These are phyloP conservation scores for Dysmachus trigonus DNA, from an alignment of 2,888 invertebrate species.

Conservation along the genomic window DNA sequence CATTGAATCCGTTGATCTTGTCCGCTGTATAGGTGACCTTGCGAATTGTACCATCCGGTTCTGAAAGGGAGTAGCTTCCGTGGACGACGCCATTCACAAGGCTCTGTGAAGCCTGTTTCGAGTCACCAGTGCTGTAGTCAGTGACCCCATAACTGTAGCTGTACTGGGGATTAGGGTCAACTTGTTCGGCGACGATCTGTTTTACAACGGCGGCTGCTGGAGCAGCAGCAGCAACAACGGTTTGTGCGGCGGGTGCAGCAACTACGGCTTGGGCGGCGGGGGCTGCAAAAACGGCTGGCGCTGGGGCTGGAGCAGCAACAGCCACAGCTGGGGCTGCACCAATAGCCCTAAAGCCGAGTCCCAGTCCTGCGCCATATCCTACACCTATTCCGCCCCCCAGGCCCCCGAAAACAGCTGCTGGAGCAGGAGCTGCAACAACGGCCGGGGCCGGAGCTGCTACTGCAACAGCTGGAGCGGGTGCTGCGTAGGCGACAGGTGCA, in stretches of 20 bases:
- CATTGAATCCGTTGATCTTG: constrained; percentile 74
- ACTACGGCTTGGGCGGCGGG: constrained; percentile 46
- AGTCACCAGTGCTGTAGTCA: constrained; percentile 72
- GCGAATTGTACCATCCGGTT: constrained; percentile 72
- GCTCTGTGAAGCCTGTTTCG: constrained; percentile 66
- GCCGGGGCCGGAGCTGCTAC: neutral
- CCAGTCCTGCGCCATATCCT: neutral
- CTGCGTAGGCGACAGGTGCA: neutral
- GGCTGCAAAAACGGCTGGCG: constrained; percentile 47
- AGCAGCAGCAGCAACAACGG: constrained; percentile 55
- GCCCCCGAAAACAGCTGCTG: constrained; percentile 18
- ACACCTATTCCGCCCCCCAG: neutral
- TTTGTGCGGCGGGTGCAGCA: constrained; percentile 49
- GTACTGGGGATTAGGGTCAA: constrained; percentile 68
- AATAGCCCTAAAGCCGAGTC: neutral
- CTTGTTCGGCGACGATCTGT: constrained; percentile 54
- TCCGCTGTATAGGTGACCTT: constrained; percentile 74
- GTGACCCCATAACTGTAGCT: constrained; percentile 75
- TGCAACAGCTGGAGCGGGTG: constrained; percentile 37
- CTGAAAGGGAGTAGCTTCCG: constrained; percentile 71
- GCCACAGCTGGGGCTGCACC: constrained; percentile 34
- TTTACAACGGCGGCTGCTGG: constrained; percentile 54
- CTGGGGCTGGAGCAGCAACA: constrained; percentile 46
- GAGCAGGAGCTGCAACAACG: constrained; percentile 47
- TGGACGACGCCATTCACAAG: constrained; percentile 73